A percentile compares a stretch with the other conserved stretches of the same genome.
These are phyloP conservation scores for Prochilodus magdalenae DNA, from an alignment of 2,113 vertebrate species.

Conservation along the genomic window DNA sequence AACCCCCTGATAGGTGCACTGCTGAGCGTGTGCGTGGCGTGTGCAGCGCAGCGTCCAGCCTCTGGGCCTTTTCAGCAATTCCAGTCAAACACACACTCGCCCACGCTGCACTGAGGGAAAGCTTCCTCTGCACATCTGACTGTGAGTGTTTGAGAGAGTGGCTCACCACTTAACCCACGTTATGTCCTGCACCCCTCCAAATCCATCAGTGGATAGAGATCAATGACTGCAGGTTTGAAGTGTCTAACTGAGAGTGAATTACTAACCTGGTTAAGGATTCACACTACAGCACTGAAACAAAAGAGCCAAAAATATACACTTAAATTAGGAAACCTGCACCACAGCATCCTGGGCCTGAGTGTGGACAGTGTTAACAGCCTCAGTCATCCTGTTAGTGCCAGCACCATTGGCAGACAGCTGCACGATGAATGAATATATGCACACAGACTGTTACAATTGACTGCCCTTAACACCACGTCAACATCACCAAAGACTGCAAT, in stretches of 20 bases:
- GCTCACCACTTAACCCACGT: constrained; percentile 37
- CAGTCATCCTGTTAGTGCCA: too few species aligned
- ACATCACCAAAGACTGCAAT: too few species aligned
- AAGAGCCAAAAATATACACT: not conserved
- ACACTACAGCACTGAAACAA: not conserved
- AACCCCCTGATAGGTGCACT: not conserved
- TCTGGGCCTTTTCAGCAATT: constrained; percentile 75
- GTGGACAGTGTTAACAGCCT: too few species aligned
- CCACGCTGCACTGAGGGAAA: constrained; percentile 67
- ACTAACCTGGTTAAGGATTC: constrained; percentile 2
- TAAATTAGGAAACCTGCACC: not conserved
- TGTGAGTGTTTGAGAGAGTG: constrained; percentile 40
- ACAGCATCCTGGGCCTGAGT: too few species aligned
- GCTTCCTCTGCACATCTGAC: constrained; percentile 63
- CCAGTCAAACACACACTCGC: constrained; percentile 74
- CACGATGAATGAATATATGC: too few species aligned
- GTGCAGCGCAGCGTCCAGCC: constrained; percentile 64
- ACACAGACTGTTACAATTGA: too few species aligned
- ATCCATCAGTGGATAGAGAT: constrained; percentile 21
- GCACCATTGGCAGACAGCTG: too few species aligned
- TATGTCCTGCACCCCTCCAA: constrained; percentile 18
- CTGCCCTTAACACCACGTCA: too few species aligned
- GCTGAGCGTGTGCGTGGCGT: constrained; percentile 1
- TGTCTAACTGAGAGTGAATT: constrained; percentile 12
- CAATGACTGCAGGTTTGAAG: constrained; percentile 9